These are phyloP conservation scores for Sminthurides bifidus DNA, from an alignment of 1,140 invertebrate genomes.

Conservation along the genomic window DNA sequence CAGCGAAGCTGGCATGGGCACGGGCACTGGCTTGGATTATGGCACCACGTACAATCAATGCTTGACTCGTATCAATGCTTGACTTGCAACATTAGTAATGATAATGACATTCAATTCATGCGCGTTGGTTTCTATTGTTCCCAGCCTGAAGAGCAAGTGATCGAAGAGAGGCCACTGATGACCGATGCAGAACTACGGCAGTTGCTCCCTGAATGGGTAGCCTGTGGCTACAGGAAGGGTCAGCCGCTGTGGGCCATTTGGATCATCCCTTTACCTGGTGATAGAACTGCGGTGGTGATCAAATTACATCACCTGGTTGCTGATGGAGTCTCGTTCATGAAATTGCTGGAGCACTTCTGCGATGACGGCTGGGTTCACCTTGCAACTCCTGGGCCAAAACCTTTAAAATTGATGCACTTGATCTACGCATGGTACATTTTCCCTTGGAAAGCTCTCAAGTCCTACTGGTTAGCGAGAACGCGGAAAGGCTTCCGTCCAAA, in stretches of 20 bases:
- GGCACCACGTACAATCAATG: too few relatives aligned
- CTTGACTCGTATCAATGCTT: too few relatives aligned
- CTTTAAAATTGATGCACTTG: conserved; percentile 26
- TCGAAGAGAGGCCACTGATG: conserved; percentile 1
- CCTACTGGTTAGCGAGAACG: conserved; percentile 23
- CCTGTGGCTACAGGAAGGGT: conserved; percentile 9
- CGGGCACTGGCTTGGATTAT: too few relatives aligned
- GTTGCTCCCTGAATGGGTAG: conserved; percentile 21
- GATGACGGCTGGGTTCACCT: conserved; percentile 26
- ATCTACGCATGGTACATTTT: conserved; percentile 30
- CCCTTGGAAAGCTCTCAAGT: conserved; percentile 28
- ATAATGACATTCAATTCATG: background rate
- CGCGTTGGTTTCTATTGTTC: background rate
- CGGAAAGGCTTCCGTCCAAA: conserved; percentile 29
- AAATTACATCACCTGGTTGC: conserved; percentile 29
- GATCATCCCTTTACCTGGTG: conserved; percentile 14
- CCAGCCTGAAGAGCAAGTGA: conserved; percentile 13
- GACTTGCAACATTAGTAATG: too few relatives aligned
- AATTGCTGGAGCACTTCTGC: conserved; percentile 25
- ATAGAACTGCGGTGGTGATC: conserved; percentile 22
- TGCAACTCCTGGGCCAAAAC: conserved; percentile 3
- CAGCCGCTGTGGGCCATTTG: conserved; percentile 22
- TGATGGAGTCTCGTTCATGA: conserved; percentile 31
- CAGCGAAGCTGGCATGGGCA: too few relatives aligned
- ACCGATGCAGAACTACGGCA: conserved; percentile 19